Conservation (phyloP, 2,113 vertebrate genomes). For the Anthoscopus minutus region DNA sequence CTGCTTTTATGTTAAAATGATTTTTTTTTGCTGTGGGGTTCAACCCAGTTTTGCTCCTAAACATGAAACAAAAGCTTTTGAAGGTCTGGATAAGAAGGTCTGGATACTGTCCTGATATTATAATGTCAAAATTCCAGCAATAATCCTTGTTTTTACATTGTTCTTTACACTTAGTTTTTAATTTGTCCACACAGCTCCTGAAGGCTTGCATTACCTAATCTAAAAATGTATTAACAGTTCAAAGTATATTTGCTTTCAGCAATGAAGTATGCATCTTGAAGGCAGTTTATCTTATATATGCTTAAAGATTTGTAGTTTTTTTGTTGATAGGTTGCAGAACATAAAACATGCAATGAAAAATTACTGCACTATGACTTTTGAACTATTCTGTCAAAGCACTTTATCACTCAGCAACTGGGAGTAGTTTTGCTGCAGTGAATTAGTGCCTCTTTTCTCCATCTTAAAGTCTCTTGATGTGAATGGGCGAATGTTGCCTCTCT, state of each 20-base stretch:
- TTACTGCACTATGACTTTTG: not conserved
- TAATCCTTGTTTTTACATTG: not conserved
- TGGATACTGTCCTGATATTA: not conserved
- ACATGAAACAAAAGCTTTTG: not conserved
- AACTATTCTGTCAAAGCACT: slow-evolving; percentile 6
- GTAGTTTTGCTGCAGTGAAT: not conserved
- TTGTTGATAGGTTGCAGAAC: not conserved
- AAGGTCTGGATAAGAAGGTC: not conserved
- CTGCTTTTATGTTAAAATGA: not conserved
- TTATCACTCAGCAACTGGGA: not conserved
- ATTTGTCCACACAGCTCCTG: not conserved
- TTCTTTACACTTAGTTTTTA: not conserved
- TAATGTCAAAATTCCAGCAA: not conserved
- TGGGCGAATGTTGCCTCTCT: not conserved
- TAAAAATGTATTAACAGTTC: slow-evolving; percentile 18
- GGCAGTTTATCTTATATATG: slow-evolving; percentile 20
- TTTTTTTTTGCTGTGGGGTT: not conserved
- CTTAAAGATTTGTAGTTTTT: slow-evolving; percentile 42
- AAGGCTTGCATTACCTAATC: not conserved
- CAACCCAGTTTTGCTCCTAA: not conserved
- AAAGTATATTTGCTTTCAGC: not conserved
- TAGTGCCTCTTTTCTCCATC: not conserved
- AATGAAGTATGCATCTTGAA: not conserved
- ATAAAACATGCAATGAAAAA: slow-evolving; percentile 29
- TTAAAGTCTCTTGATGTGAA: not conserved